A percentile compares a stretch with the other conserved stretches of the same genome.
phyloP scores from a whole-genome alignment of 2,113 vertebrate species.

The Pipra filicauda region DNA sequence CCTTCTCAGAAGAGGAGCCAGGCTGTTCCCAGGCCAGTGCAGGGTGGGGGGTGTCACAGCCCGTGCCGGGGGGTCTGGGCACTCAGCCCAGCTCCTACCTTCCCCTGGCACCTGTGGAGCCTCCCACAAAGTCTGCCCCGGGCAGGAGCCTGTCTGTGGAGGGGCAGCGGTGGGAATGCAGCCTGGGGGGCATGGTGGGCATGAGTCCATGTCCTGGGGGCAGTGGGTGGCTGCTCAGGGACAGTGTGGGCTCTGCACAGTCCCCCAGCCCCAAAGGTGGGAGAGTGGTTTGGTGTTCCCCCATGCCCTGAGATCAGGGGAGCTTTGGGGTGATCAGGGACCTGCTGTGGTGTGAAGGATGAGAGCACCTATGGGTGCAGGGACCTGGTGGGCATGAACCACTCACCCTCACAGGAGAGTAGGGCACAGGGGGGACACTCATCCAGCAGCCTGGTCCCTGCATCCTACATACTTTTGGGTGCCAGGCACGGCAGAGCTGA shows the following conservation, averaged over 20 bases:
- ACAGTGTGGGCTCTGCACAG: fast-evolving
- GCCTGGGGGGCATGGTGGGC: fast-evolving
- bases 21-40: neutral
- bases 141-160: neutral
- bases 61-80: neutral
- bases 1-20: neutral
- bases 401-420: fast-evolving
- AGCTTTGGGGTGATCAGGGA: neutral
- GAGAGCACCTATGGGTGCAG: neutral
- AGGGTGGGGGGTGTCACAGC: neutral
- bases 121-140: neutral
- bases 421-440: fast-evolving
- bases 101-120: neutral
- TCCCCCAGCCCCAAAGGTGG: fast-evolving
- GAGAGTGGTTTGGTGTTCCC: neutral
- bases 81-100: neutral
- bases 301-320: neutral
- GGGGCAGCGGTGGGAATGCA: neutral
- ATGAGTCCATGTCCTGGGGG: fast-evolving
- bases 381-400: fast-evolving
- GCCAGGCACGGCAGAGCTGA: neutral
- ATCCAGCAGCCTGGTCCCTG: neutral
- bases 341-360: fast-evolving
- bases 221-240: neutral
- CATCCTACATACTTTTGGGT: neutral